Percentiles rank a stretch among this genome's conserved stretches.
Conservation (phyloP, 2,113 vertebrate genomes). For the Capra hircus region DNA sequence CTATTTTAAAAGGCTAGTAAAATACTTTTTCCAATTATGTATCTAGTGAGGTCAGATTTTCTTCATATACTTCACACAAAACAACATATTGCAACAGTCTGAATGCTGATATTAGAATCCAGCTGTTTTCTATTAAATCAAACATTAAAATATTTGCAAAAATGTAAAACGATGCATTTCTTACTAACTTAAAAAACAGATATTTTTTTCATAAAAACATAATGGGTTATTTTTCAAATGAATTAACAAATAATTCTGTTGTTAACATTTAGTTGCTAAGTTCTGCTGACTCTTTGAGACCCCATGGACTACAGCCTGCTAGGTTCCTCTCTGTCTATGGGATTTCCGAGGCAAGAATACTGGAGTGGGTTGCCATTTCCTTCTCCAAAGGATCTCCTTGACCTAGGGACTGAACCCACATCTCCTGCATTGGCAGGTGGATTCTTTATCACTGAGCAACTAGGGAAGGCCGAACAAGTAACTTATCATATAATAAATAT, state of each 20-base stretch:
- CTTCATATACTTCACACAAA: not conserved
- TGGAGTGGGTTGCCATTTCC: not conserved
- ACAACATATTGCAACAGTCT: not conserved
- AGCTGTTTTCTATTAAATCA: not conserved
- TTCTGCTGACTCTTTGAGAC: not conserved
- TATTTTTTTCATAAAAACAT: not conserved
- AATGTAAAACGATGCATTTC: not conserved
- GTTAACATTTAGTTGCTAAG: not conserved
- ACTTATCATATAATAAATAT: not conserved
- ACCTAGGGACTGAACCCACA: not conserved
- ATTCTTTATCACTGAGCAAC: not conserved
- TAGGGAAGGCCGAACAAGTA: not conserved
- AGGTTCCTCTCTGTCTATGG: not conserved
- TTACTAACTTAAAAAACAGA: not conserved
- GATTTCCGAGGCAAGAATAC: not conserved
- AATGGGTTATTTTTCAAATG: not conserved
- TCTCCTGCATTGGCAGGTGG: not conserved
- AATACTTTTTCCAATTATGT: not conserved
- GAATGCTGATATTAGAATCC: not conserved
- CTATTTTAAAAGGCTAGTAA: not conserved
- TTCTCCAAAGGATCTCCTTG: not conserved
- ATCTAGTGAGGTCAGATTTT: not conserved
- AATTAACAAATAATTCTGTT: not conserved
- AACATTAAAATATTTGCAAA: constrained; percentile 12
- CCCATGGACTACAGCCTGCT: not conserved